phyloP scores from a whole-genome alignment of 2,113 vertebrate genomes.

The Nestor notabilis region DNA sequence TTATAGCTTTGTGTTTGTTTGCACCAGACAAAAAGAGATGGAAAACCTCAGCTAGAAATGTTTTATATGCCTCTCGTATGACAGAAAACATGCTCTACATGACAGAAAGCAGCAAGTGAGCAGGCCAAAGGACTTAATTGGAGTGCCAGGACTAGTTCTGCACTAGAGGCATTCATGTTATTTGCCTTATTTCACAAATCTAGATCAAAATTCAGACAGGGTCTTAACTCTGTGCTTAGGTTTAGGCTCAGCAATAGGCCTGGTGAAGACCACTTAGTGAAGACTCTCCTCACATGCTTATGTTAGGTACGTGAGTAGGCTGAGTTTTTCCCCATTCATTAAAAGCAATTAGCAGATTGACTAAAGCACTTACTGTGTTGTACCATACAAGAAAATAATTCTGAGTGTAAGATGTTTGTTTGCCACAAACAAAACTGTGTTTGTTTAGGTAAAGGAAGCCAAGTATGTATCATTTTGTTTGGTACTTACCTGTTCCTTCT shows the following conservation, averaged over 20 bases:
- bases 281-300: neutral
- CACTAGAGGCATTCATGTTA: neutral
- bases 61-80: neutral
- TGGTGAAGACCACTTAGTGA: neutral
- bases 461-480: neutral
- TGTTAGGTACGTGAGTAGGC: rapidly evolving
- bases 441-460: neutral
- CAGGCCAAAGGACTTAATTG: neutral
- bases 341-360: neutral
- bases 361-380: neutral
- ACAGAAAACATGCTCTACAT: neutral
- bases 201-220: neutral
- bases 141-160: neutral
- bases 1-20: neutral
- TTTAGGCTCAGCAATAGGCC: neutral
- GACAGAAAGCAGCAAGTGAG: neutral
- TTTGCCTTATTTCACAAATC: neutral
- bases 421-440: neutral
- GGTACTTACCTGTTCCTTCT: neutral
- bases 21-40: neutral
- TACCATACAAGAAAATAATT: neutral
- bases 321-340: neutral
- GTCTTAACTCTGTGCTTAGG: neutral
- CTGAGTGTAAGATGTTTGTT: neutral
- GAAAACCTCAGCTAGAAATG: neutral